Evolutionary conservation across 1,140 invertebrate species (phyloP).

Genomic region (Anagrus nilaparvatae): DNA sequence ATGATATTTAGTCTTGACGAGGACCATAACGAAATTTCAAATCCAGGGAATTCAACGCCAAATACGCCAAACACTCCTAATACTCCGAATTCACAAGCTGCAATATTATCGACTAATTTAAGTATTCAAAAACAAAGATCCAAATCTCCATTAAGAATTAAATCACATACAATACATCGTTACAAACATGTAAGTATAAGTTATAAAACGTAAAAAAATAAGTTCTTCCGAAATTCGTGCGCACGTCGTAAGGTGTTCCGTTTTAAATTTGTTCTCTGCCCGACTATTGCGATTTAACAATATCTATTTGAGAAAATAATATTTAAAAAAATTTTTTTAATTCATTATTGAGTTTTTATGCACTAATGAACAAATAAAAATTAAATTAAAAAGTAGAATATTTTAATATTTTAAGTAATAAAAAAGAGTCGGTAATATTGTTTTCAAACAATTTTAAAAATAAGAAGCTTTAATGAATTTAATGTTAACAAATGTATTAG

Average conservation of each 20-base stretch:
- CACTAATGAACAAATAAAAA: too few species aligned
- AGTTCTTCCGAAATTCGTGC: too few species aligned
- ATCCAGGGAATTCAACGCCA: slow-evolving; percentile 7
- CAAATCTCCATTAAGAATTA: slow-evolving; percentile 31
- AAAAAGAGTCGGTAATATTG: too few species aligned
- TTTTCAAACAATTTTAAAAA: too few species aligned
- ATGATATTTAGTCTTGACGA: slow-evolving; percentile 66
- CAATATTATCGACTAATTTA: slow-evolving; percentile 4
- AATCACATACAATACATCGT: slow-evolving; percentile 23
- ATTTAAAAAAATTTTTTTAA: slow-evolving; percentile 4
- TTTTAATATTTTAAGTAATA: too few species aligned
- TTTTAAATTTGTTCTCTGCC: too few species aligned
- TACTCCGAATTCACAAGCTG: not conserved
- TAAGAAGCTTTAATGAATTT: too few species aligned
- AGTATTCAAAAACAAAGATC: slow-evolving; percentile 25
- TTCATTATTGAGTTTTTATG: not conserved
- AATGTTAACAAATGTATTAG: too few species aligned
- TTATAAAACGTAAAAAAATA: not conserved
- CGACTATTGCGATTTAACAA: too few species aligned
- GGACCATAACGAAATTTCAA: slow-evolving; percentile 38
- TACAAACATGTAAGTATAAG: slow-evolving; percentile 32
- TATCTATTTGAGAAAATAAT: too few species aligned
- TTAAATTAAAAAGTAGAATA: too few species aligned
- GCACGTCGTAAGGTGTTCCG: too few species aligned
- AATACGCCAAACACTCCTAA: not conserved